A percentile compares a stretch with the other conserved stretches of the same genome.
Conservation (phyloP, 1,140 invertebrate genomes). For the Ectropis grisescens region DNA sequence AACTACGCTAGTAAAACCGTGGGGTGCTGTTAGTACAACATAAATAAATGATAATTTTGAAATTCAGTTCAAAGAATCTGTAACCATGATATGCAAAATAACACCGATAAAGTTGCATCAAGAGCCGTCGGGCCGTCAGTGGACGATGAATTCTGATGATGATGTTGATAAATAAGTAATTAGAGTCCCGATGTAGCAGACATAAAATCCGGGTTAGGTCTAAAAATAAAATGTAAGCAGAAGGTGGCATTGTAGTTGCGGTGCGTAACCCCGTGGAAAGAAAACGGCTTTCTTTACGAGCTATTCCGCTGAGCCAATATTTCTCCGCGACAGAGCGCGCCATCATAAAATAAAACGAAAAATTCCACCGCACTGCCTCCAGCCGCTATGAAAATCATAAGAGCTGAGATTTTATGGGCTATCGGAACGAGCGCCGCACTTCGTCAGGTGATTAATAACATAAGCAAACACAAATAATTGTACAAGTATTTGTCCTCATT, state of each 20-base stretch:
- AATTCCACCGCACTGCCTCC: slow-evolving; percentile 56
- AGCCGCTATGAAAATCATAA: slow-evolving; percentile 65
- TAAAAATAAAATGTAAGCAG: slow-evolving; percentile 43
- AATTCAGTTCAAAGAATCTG: no score
- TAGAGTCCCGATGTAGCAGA: slow-evolving; percentile 5
- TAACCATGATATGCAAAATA: no score
- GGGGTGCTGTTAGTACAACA: no score
- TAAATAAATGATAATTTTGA: no score
- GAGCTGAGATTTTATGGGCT: slow-evolving; percentile 58
- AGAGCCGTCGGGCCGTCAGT: no score
- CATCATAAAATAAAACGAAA: slow-evolving; percentile 70
- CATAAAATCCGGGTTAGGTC: slow-evolving; percentile 19
- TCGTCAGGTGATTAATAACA: slow-evolving; percentile 49
- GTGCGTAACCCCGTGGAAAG: slow-evolving; percentile 55
- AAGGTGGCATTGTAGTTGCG: slow-evolving; percentile 29
- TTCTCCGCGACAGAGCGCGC: slow-evolving; percentile 65
- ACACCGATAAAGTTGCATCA: no score
- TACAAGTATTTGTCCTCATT: no score
- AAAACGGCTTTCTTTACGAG: slow-evolving; percentile 65
- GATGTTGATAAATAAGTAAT: no score
- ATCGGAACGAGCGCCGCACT: slow-evolving; percentile 38
- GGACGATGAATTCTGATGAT: no score
- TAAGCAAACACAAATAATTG: slow-evolving; percentile 19
- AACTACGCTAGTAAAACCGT: no score
- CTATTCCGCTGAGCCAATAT: slow-evolving; percentile 67